Evolutionary conservation across 1,140 invertebrate genomes (phyloP).

Genomic region (Plodia interpunctella): DNA sequence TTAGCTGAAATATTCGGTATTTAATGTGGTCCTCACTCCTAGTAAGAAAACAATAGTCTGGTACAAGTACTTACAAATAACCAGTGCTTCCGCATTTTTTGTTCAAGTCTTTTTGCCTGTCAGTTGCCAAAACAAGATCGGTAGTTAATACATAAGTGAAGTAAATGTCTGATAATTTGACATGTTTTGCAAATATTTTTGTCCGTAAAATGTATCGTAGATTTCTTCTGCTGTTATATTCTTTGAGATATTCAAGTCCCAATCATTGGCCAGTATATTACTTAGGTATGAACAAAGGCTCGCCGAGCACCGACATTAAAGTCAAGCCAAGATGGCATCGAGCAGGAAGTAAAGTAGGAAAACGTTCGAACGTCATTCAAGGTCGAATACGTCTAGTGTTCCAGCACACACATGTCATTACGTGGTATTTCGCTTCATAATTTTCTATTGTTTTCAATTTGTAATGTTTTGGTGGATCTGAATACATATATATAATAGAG

Average conservation of each 20-base stretch:
- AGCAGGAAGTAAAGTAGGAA: slow-evolving; percentile 72
- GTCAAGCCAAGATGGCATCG: slow-evolving; percentile 50
- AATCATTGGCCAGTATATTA: background rate
- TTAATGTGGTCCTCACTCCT: background rate
- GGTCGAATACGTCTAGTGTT: slow-evolving; percentile 41
- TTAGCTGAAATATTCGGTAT: background rate
- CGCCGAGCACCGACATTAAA: slow-evolving; percentile 23
- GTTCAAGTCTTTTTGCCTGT: background rate
- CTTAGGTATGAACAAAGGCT: slow-evolving; percentile 19
- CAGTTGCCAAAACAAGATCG: no score
- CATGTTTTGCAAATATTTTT: background rate
- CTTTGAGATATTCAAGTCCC: background rate
- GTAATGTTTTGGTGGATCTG: slow-evolving; percentile 30
- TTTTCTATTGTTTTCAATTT: slow-evolving; percentile 37
- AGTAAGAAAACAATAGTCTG: background rate
- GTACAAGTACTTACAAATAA: background rate
- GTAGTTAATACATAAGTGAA: background rate
- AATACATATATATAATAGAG: no score
- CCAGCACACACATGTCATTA: slow-evolving; percentile 43
- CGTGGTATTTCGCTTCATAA: slow-evolving; percentile 26
- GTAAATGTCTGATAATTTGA: background rate
- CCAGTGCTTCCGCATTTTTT: slow-evolving; percentile 3
- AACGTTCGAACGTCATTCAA: slow-evolving; percentile 66
- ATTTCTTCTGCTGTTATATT: background rate
- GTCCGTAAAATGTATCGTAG: background rate